Percentiles rank a stretch among this genome's conserved stretches.
These are phyloP conservation scores for Cheilosia urbana DNA, from an alignment of 2,888 invertebrate species.

Conservation along the genomic window DNA sequence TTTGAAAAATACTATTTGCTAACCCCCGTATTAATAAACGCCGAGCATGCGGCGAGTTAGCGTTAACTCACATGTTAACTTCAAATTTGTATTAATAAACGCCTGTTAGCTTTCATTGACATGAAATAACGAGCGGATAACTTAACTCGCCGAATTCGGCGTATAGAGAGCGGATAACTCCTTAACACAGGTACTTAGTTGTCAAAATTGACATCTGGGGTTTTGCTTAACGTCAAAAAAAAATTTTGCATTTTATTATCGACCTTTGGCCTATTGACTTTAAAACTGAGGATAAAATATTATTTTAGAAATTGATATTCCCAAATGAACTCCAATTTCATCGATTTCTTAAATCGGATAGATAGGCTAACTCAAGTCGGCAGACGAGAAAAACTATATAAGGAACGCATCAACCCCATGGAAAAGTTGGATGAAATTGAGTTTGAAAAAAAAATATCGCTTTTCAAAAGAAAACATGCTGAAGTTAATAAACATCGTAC, in stretches of 20 bases:
- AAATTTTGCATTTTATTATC: background rate
- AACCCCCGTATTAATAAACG: no score
- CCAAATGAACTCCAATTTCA: background rate
- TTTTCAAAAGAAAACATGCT: background rate
- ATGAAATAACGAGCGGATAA: no score
- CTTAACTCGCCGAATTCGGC: background rate
- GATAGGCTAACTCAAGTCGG: background rate
- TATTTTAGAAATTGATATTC: background rate
- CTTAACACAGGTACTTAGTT: background rate
- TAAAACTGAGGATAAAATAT: no score
- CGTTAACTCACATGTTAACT: no score
- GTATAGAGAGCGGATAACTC: background rate
- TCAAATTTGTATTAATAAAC: no score
- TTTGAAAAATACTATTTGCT: no score
- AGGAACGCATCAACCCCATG: background rate
- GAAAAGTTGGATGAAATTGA: background rate
- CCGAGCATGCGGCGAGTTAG: no score
- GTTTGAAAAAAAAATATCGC: background rate
- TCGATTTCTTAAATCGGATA: background rate
- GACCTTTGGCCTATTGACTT: no score
- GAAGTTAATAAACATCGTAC: background rate
- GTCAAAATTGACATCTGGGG: background rate
- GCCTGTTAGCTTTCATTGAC: no score
- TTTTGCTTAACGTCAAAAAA: background rate
- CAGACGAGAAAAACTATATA: background rate